Evolutionary conservation across 1,140 invertebrate genomes (phyloP).

Genomic region (Drosophila hydei): DNA sequence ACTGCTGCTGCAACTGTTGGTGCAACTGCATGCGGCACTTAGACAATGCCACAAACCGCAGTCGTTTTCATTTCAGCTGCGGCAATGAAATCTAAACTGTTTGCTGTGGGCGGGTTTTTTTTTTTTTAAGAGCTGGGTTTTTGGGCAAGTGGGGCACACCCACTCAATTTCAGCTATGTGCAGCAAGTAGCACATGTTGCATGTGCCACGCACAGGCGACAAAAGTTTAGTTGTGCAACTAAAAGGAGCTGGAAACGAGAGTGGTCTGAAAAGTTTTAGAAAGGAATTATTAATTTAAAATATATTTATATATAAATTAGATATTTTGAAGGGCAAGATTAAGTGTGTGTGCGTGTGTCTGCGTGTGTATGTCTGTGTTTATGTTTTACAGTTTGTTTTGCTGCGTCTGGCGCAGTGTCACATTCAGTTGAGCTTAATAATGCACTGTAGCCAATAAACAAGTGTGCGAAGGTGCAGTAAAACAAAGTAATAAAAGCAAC

Average conservation of each 20-base stretch:
- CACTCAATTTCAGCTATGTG: not conserved
- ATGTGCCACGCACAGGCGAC: not conserved
- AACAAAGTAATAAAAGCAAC: not conserved
- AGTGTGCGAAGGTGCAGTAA: not conserved
- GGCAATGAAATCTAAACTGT: conserved; percentile 57
- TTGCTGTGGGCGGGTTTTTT: not conserved
- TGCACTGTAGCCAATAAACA: not conserved
- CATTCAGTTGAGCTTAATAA: not conserved
- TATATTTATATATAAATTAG: too few species aligned
- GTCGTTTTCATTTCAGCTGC: conserved; percentile 43
- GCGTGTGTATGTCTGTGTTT: not conserved
- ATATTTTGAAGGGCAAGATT: too few species aligned
- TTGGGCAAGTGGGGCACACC: not conserved
- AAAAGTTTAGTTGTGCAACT: too few species aligned
- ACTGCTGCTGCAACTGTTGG: conserved; percentile 11
- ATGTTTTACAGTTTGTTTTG: not conserved
- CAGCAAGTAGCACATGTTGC: conserved; percentile 8
- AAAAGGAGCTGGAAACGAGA: too few species aligned
- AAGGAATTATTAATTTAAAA: too few species aligned
- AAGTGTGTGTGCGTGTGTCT: not conserved
- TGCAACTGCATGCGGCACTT: conserved; percentile 27
- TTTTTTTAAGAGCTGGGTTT: not conserved
- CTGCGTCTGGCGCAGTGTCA: not conserved
- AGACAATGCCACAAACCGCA: conserved; percentile 28
- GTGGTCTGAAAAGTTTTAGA: too few species aligned